Evolutionary conservation across 2,797 vertebrate genomes (phyloP).

Genomic region (Spondyliosoma cantharus): DNA sequence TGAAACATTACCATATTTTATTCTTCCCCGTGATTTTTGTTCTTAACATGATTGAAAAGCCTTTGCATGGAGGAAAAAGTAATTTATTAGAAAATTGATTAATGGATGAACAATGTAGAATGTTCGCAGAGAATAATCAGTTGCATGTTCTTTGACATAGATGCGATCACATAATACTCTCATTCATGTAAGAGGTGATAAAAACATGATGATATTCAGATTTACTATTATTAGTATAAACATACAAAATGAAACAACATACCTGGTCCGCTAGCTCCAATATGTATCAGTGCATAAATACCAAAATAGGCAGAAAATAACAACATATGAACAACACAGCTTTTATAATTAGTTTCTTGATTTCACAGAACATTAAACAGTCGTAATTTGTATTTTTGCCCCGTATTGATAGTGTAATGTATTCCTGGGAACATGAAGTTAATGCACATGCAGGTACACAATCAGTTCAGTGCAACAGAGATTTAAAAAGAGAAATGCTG

Average conservation of each 20-base stretch:
- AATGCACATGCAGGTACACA: not conserved
- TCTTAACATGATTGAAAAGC: not conserved
- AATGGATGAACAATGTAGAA: not conserved
- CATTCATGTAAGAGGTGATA: too few species aligned
- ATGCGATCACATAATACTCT: not conserved
- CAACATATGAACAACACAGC: not conserved
- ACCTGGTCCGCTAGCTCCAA: too few species aligned
- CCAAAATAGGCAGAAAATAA: not conserved
- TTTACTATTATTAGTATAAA: too few species aligned
- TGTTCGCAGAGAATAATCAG: too few species aligned
- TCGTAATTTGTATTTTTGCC: not conserved
- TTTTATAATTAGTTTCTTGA: not conserved
- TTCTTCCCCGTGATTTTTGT: not conserved
- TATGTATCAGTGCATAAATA: not conserved
- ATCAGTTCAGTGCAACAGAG: conserved; percentile 14
- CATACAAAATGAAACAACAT: too few species aligned
- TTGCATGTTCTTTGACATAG: not conserved
- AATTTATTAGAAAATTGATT: not conserved
- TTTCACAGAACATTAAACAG: not conserved
- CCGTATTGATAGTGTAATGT: not conserved
- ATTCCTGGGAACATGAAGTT: not conserved
- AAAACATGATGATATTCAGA: not conserved
- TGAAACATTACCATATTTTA: too few species aligned
- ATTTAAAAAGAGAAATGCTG: conserved; percentile 2
- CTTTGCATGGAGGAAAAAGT: not conserved